Percentiles rank a stretch among this genome's conserved stretches.
These are phyloP conservation scores for Danio jaintianensis DNA, from an alignment of 2,797 vertebrate genomes.

Conservation along the genomic window DNA sequence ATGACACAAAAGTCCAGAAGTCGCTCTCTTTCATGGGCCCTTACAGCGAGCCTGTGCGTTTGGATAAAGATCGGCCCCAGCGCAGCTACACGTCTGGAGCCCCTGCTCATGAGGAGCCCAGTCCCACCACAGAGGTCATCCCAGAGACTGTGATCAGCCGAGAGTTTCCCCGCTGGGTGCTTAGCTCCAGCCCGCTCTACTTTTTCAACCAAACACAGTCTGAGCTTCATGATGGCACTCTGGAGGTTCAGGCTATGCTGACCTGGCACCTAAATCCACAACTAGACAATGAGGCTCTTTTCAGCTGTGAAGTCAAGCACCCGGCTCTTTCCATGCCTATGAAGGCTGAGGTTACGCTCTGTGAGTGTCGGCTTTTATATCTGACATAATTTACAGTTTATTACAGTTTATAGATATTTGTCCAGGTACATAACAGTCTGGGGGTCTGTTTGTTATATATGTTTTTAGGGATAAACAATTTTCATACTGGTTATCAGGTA, in stretches of 20 bases:
- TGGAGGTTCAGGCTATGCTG: conserved; percentile 89
- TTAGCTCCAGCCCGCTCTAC: conserved; percentile 86
- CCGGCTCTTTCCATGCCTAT: conserved; percentile 95
- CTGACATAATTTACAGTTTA: too few species aligned
- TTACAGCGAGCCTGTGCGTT: conserved; percentile 66
- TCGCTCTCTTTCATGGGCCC: conserved; percentile 77
- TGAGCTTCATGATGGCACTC: conserved; percentile 83
- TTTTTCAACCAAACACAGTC: conserved; percentile 84
- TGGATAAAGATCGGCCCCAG: conserved; percentile 69
- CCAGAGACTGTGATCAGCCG: conserved; percentile 92
- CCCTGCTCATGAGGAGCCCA: conserved; percentile 52
- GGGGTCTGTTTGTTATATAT: too few species aligned
- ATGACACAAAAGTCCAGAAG: conserved; percentile 89
- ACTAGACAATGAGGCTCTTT: conserved; percentile 92
- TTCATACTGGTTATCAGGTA: too few species aligned
- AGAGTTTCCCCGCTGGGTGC: conserved; percentile 92
- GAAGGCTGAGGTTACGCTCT: conserved; percentile 91
- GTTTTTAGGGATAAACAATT: too few species aligned
- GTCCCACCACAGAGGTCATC: conserved; percentile 79
- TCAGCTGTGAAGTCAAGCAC: conserved; percentile 97
- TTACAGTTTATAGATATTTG: too few species aligned
- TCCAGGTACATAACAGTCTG: too few species aligned
- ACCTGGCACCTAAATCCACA: conserved; percentile 95
- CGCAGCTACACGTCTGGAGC: conserved; percentile 63
- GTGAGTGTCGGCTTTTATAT: conserved; percentile 76